phyloP scores from a whole-genome alignment of 1,140 invertebrate species.

The Papilio xuthus region DNA sequence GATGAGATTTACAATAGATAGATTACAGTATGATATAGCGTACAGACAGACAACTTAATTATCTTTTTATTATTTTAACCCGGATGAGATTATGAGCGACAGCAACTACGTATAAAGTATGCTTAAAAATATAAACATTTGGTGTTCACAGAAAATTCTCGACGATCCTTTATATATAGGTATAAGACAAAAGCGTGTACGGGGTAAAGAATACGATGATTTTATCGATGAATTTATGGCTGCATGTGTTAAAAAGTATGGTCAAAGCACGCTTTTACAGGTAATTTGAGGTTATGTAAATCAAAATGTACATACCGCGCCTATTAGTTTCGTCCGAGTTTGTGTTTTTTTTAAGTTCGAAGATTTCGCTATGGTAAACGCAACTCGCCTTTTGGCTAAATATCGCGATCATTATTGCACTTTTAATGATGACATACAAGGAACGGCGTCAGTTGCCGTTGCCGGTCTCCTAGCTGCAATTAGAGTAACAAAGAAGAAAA shows the following conservation, averaged over 20 bases:
- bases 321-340: background rate
- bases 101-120: too few relatives aligned
- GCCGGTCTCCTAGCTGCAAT: constrained; percentile 93
- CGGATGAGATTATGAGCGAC: too few relatives aligned
- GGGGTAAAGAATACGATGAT: constrained; percentile 95
- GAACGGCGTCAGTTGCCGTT: constrained; percentile 96
- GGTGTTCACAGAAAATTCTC: constrained; percentile 85
- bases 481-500: constrained; percentile 89
- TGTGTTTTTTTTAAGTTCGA: constrained; percentile 90
- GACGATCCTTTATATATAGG: constrained; percentile 98
- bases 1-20: too few relatives aligned
- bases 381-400: constrained; percentile 94
- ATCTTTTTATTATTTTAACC: too few relatives aligned
- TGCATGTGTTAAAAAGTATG: constrained; percentile 94
- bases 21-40: too few relatives aligned
- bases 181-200: constrained; percentile 91
- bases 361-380: constrained; percentile 97
- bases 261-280: constrained; percentile 93
- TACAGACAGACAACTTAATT: too few relatives aligned
- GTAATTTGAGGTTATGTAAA: constrained; percentile 58
- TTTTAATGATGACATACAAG: constrained; percentile 99
- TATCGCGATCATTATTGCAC: constrained; percentile 95
- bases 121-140: background rate
- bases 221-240: constrained; percentile 99
- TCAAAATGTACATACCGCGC: background rate